Evolutionary conservation across 2,888 invertebrate genomes (phyloP).

Genomic region (Epistrophella euchroma): DNA sequence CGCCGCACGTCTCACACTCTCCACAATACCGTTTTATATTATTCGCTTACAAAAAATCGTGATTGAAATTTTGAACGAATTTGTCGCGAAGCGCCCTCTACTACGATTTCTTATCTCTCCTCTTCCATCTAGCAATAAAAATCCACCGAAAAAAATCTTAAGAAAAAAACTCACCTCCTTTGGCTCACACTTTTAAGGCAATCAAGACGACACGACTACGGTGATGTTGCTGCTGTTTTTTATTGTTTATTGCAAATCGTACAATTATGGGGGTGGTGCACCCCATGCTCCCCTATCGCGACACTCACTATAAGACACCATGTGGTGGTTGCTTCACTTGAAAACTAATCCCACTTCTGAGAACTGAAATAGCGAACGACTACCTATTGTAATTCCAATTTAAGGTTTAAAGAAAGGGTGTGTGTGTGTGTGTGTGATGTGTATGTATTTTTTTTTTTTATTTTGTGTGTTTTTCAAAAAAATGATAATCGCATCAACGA

Average conservation of each 20-base stretch:
- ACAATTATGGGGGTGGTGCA: constrained; percentile 36
- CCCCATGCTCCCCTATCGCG: background rate
- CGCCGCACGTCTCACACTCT: constrained; percentile 10
- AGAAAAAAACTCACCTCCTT: constrained; percentile 30
- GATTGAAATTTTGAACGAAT: constrained; percentile 76
- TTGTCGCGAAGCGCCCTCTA: constrained; percentile 57
- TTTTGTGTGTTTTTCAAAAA: constrained; percentile 42
- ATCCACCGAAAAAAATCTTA: constrained; percentile 5
- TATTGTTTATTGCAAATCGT: constrained; percentile 69
- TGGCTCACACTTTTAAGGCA: constrained; percentile 7
- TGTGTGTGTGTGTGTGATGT: background rate
- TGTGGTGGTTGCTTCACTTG: constrained; percentile 61
- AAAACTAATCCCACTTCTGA: constrained; percentile 54
- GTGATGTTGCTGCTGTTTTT: constrained; percentile 44
- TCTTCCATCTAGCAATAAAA: constrained; percentile 46
- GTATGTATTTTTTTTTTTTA: constrained; percentile 23
- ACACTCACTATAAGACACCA: constrained; percentile 39
- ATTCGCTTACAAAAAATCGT: constrained; percentile 73
- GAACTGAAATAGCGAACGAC: constrained; percentile 13
- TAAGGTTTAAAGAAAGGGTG: background rate
- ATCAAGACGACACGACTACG: constrained; percentile 27
- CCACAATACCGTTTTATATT: constrained; percentile 55
- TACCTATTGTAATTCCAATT: constrained; percentile 5
- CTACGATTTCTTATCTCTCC: constrained; percentile 39
- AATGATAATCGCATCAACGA: constrained; percentile 66